Evolutionary conservation across 2,888 invertebrate genomes (phyloP).

Genomic region (Melipona beecheii): DNA sequence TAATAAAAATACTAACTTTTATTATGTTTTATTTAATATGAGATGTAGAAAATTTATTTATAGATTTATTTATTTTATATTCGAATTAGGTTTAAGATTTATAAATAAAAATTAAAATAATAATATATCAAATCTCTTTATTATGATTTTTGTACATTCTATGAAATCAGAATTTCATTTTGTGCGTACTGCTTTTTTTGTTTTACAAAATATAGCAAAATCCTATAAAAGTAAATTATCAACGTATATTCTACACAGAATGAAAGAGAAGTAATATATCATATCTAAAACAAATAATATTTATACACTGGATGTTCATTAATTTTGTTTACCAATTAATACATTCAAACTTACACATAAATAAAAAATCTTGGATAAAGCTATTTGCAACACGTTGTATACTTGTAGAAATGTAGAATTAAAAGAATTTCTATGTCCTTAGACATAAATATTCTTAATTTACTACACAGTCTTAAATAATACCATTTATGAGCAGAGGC

Average conservation of each 20-base stretch:
- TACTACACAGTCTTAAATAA: conserved; percentile 45
- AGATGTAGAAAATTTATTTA: conserved; percentile 3
- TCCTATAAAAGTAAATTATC: conserved; percentile 23
- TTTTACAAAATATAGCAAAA: conserved; percentile 19
- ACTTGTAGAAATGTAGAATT: conserved; percentile 45
- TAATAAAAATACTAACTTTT: background rate
- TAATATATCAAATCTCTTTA: conserved; percentile 20
- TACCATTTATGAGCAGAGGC: conserved; percentile 46
- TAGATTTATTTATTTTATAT: background rate
- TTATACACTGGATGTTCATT: conserved; percentile 67
- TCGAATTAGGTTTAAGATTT: background rate
- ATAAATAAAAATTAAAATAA: conserved; percentile 33
- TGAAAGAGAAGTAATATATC: conserved; percentile 18
- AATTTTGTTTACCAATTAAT: conserved; percentile 69
- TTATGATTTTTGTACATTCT: conserved; percentile 24
- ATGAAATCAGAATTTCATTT: conserved; percentile 31
- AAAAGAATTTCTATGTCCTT: conserved; percentile 19
- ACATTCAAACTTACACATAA: conserved; percentile 75
- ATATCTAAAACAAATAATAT: conserved; percentile 30
- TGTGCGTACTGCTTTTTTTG: conserved; percentile 30
- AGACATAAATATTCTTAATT: conserved; percentile 36
- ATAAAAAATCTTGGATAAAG: conserved; percentile 68
- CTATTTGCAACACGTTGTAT: conserved; percentile 55
- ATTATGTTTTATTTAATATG: background rate
- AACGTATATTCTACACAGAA: conserved; percentile 24